Evolutionary conservation across 2,888 invertebrate genomes (phyloP).

Genomic region (Elmis aenea): DNA sequence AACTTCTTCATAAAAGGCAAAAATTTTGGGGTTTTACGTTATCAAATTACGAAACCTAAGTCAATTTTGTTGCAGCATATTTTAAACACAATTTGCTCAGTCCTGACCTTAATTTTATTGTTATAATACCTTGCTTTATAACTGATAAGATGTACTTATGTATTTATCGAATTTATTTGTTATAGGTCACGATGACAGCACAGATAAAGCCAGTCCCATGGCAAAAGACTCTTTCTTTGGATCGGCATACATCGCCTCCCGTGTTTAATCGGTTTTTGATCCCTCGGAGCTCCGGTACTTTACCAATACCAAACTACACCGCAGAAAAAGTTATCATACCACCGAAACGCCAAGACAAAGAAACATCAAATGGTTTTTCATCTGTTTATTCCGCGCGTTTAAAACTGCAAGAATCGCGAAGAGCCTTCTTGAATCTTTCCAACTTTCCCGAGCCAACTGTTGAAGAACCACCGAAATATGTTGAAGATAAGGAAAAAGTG

Average conservation of each 20-base stretch:
- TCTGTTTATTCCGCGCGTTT: conserved; percentile 16
- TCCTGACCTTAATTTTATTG: too few relatives aligned
- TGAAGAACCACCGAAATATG: conserved; percentile 13
- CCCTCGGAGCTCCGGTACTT: neutral
- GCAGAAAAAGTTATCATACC: too few relatives aligned
- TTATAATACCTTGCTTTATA: too few relatives aligned
- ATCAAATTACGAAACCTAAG: too few relatives aligned
- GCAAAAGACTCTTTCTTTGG: conserved; percentile 25
- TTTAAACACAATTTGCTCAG: too few relatives aligned
- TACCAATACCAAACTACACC: too few relatives aligned
- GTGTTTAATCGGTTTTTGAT: conserved; percentile 1
- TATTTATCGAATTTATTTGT: conserved; percentile 14
- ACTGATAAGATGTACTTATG: conserved; percentile 26
- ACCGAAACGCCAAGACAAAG: neutral
- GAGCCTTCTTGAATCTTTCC: conserved; percentile 31
- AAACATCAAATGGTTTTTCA: conserved; percentile 2
- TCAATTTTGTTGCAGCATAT: too few relatives aligned
- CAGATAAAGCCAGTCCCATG: conserved; percentile 27
- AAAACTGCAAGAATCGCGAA: conserved; percentile 32
- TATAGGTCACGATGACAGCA: conserved; percentile 23
- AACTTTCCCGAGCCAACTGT: conserved; percentile 21
- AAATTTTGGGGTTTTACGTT: too few relatives aligned
- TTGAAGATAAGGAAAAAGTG: conserved; percentile 11
- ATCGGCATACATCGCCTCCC: conserved; percentile 12
- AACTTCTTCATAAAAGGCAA: too few relatives aligned